phyloP scores from a whole-genome alignment of 64 coral and sea anemone genomes.

The Pachyseris speciosa region DNA sequence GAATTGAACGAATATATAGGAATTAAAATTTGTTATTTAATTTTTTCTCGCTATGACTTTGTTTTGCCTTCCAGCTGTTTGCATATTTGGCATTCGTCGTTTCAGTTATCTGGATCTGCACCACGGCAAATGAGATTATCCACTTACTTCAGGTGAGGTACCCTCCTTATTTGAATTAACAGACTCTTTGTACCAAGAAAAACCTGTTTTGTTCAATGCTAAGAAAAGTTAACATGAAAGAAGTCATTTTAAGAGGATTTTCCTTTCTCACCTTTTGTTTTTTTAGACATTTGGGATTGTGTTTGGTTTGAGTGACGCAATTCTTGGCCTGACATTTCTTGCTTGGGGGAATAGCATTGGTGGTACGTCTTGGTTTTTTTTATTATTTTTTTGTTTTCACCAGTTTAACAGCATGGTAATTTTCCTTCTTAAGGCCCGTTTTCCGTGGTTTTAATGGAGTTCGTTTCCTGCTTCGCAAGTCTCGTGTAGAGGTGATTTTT shows the following conservation, averaged over 20 bases:
- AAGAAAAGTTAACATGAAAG: no score
- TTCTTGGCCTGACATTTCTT: conserved; percentile 93
- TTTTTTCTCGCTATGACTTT: background rate
- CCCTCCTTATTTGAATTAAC: no score
- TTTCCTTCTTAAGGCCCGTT: no score
- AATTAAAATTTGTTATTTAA: no score
- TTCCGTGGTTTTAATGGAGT: no score
- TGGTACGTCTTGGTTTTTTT: conserved; percentile 54
- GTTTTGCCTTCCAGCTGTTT: conserved; percentile 61
- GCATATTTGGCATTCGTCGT: conserved; percentile 81
- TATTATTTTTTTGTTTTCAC: no score
- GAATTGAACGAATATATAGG: no score
- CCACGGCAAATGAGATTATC: conserved; percentile 95
- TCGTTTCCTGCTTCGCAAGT: no score
- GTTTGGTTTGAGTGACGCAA: conserved; percentile 84
- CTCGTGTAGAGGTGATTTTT: no score
- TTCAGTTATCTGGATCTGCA: conserved; percentile 97
- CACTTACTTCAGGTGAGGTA: conserved; percentile 82
- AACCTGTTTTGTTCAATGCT: background rate
- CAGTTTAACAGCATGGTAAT: no score
- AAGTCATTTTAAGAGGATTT: background rate
- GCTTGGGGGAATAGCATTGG: conserved; percentile 97
- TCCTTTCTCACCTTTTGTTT: background rate
- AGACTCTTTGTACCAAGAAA: no score
- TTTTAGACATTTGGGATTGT: conserved; percentile 88